These are phyloP conservation scores for Hermodice carunculata DNA, from an alignment of 2,888 invertebrate genomes.

Conservation along the genomic window DNA sequence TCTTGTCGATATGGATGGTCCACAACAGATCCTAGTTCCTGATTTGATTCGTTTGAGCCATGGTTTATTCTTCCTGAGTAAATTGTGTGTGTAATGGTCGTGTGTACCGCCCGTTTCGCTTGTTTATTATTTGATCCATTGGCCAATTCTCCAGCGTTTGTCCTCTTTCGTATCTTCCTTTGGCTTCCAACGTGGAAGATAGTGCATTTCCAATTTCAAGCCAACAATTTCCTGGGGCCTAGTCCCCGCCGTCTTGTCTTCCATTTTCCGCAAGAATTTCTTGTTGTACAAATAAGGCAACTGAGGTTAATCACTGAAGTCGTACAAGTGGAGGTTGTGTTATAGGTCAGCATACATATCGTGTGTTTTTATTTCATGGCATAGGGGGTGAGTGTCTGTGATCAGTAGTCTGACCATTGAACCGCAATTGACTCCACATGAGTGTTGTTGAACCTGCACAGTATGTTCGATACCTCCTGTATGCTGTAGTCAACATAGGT, in stretches of 20 bases:
- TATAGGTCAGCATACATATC: slow-evolving; percentile 62
- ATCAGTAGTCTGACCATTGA: slow-evolving; percentile 43
- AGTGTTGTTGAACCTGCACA: slow-evolving; percentile 65
- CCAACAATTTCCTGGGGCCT: slow-evolving; percentile 2
- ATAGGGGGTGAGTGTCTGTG: slow-evolving; percentile 56
- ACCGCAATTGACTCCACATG: slow-evolving; percentile 49
- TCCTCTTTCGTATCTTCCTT: not conserved
- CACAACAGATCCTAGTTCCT: not conserved
- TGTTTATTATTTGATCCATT: not conserved
- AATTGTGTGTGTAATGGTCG: not conserved
- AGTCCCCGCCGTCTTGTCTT: not conserved
- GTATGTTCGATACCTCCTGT: slow-evolving; percentile 65
- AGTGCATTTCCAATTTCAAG: not conserved
- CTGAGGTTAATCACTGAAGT: slow-evolving; percentile 8
- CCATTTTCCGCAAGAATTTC: not conserved
- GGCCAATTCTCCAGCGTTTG: not conserved
- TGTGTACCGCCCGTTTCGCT: not conserved
- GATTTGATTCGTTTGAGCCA: slow-evolving; percentile 1
- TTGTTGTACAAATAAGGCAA: not conserved
- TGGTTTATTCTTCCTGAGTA: not conserved
- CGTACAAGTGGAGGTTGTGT: not conserved
- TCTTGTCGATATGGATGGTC: not conserved
- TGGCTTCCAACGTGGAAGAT: no score
- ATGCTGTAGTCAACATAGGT: slow-evolving; percentile 37
- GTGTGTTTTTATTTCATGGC: slow-evolving; percentile 52